Base-by-base conservation (phyloP, 2,888 invertebrate genomes). In the Neoscelio sp. region DNA sequence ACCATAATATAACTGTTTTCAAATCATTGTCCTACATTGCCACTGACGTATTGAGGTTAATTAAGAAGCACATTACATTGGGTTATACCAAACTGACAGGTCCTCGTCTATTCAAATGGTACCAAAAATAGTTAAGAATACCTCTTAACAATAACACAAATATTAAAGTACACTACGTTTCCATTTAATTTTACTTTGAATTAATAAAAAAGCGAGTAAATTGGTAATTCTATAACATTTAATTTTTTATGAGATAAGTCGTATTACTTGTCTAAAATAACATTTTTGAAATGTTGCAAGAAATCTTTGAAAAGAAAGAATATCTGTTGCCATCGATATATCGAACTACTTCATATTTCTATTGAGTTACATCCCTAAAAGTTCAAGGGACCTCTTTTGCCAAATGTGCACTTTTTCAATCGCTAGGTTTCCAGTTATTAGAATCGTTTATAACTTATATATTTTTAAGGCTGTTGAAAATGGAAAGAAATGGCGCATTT, bases 351-450 rank as follows among this genome's bases (percentile, higher is more conserved):
- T 50, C 23, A 28, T 40, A 38, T 17, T 62, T 54, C 42, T 42
- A 74, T 64, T 48, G 62, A 52, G 52, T 67, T 46, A 60, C 30
- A 44, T 67, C 18, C 23, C 44, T 67, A 20, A 40, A 68, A 68
- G 46, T 76, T 76, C 54, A 62, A 50, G 74, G 52, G 15, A 60
- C 54, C 26, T 62, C 46, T 76, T 76, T 76, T 50, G 76, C 68
- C 48, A 76, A 76, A 70, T 56, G 48, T 26, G 42, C 62, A 76
- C 68, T 70, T 76, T 76, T 76, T 76, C 62, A 54, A 28, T 56
- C 40, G 30, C 42, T 18, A 18, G 18, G 17, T 40, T 67, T 67
- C 30, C 52, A 38, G 76, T 68, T 76, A 76, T 68, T 68, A 68
- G 48, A 76, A 76, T 76, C 62, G 38, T 33, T 68, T 56, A 56